These are phyloP conservation scores for Sphyrna mokarran DNA, from an alignment of 2,113 vertebrate species.

Conservation along the genomic window DNA sequence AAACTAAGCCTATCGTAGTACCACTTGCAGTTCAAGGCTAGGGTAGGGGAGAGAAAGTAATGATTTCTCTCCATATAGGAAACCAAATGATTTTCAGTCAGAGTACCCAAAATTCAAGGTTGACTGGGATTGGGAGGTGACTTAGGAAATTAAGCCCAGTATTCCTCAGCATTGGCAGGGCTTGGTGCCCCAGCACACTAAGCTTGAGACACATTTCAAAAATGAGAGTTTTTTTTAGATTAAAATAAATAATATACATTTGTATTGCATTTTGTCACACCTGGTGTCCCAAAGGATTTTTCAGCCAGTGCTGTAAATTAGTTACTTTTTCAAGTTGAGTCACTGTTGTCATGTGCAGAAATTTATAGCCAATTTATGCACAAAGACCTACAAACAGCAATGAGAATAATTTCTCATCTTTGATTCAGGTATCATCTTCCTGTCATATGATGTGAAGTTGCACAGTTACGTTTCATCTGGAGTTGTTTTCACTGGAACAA, in stretches of 20 bases:
- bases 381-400: background rate
- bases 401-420: background rate
- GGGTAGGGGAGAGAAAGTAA: background rate
- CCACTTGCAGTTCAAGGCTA: background rate
- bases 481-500: background rate
- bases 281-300: background rate
- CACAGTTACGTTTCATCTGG: background rate
- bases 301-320: background rate
- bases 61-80: background rate
- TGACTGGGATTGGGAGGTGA: background rate
- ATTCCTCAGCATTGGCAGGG: background rate
- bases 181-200: background rate
- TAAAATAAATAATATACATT: background rate
- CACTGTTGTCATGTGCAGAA: background rate
- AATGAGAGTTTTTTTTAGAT: background rate
- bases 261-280: background rate
- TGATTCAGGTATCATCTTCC: background rate
- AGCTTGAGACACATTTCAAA: background rate
- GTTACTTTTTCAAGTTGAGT: background rate
- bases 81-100: background rate
- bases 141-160: background rate
- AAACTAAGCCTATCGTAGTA: background rate
- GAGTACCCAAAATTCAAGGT: background rate
- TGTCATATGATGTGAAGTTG: constrained; percentile 1
- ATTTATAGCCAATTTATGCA: background rate